Evolutionary conservation across 2,888 invertebrate species (phyloP), one percentile per base, ranked within the genome.

Genomic region (Meliscaeva auricollis): DNA sequence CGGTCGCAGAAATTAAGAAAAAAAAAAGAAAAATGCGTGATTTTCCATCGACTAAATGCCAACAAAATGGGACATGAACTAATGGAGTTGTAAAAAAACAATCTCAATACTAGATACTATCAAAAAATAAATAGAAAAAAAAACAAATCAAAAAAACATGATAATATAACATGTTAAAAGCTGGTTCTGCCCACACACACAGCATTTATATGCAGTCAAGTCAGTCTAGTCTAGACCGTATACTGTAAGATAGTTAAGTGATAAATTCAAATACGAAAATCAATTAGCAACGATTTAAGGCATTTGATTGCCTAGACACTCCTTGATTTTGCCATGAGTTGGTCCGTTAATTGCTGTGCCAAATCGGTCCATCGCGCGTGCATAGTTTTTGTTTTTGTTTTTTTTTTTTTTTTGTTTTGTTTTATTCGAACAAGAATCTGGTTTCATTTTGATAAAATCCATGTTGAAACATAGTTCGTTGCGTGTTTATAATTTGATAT

Each of bases 221-320:
- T 17, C n/a, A 15, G 17, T 26, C 13, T 41, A 13, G 11, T 32
- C 30, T 54, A 54, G 30, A 54, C 54, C 9, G 1, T 32, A 56
- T 9, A 9, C 9, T 4, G 41, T 41, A n/a, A 13, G 5, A 6
- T 11, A 17, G 3, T 35, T n/a, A 30, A 56, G 73, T 52, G 41
- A 73, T 77, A 77, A 62, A 83, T 83, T 78, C 17, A 78, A 74
- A 78, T 69, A 48, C 72, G 69, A 69, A 73, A 77, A 82, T 82
- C 83, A 83, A 83, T 83, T 83, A 78, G 83, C 73, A 78, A 74
- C 83, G 50, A 78, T 78, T 83, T 83, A 78, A 78, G 54, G 62
- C 56, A 83, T 83, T 83, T 74, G 56, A 50, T 54, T 83, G 73
- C 56, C 38, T 52, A 58, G 83, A 41, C 83, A 83, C 83, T 78